phyloP scores from a whole-genome alignment of 2,113 vertebrate species.

The Vidua macroura region DNA sequence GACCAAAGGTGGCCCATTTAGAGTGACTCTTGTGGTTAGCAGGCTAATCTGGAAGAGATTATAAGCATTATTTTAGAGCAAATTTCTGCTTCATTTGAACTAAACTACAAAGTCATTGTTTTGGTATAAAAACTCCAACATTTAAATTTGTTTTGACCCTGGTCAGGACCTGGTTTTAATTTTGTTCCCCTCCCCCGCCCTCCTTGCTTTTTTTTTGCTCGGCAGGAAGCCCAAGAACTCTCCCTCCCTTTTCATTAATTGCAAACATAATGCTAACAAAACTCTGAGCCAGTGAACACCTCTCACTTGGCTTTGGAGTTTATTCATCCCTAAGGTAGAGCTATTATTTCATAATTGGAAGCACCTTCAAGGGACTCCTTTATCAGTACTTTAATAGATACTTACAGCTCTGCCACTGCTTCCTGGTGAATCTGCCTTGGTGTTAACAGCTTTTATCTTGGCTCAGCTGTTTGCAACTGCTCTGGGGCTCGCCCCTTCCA shows the following conservation, averaged over 20 bases:
- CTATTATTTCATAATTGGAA: constrained; percentile 21
- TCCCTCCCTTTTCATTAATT: constrained; percentile 5
- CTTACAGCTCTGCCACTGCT: not conserved
- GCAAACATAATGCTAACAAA: not conserved
- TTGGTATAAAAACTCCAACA: not conserved
- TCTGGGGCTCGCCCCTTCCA: not conserved
- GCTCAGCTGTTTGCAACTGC: constrained; percentile 23
- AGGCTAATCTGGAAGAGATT: not conserved
- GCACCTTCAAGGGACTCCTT: constrained; percentile 25
- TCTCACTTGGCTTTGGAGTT: constrained; percentile 33
- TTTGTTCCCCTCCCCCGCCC: not conserved
- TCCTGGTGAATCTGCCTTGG: not conserved
- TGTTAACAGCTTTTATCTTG: not conserved
- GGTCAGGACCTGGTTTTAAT: not conserved
- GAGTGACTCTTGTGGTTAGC: not conserved
- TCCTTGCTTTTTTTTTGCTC: not conserved
- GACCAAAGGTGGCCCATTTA: not conserved
- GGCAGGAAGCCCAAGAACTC: not conserved
- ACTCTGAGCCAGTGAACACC: not conserved
- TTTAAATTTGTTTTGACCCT: constrained; percentile 24
- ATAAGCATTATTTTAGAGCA: not conserved
- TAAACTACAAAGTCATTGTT: not conserved
- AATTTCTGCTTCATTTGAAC: constrained; percentile 21
- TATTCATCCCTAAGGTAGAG: constrained; percentile 42
- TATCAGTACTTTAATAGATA: not conserved